Evolutionary conservation across 2,888 invertebrate genomes (phyloP).

Genomic region (Blastobasis adustella): DNA sequence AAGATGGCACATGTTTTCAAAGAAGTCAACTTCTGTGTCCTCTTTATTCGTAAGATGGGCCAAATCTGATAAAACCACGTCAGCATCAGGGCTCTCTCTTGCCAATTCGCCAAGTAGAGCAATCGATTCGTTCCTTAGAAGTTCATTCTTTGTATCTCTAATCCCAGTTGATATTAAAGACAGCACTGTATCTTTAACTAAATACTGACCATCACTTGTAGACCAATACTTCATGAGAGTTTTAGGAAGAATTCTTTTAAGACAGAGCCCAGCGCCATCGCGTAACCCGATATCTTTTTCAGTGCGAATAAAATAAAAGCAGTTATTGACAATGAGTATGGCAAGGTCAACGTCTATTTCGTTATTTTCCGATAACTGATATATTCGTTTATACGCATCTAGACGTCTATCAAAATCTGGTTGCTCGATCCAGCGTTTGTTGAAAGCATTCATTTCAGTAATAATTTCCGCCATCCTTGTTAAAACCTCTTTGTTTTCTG

Average conservation of each 20-base stretch:
- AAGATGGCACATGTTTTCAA: conserved; percentile 92
- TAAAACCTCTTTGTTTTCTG: conserved; percentile 50
- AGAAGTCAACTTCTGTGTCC: conserved; percentile 94
- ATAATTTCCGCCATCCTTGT: conserved; percentile 73
- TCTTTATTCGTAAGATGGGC: conserved; percentile 78
- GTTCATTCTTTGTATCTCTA: conserved; percentile 80
- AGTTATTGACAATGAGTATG: conserved; percentile 86
- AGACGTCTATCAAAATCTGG: conserved; percentile 91
- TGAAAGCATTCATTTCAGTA: conserved; percentile 88
- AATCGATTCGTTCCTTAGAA: conserved; percentile 86
- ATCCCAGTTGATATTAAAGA: conserved; percentile 83
- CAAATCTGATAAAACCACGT: conserved; percentile 83
- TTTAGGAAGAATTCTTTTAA: conserved; percentile 80
- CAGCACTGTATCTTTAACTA: conserved; percentile 84
- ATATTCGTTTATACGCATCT: conserved; percentile 83
- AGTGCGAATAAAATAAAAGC: conserved; percentile 83
- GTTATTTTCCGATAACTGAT: conserved; percentile 60
- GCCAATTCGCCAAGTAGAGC: conserved; percentile 84
- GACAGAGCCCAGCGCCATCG: conserved; percentile 84
- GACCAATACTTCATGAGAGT: conserved; percentile 74
- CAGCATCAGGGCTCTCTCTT: conserved; percentile 80
- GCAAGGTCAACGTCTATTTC: conserved; percentile 79
- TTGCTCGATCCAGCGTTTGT: conserved; percentile 92
- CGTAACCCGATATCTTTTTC: conserved; percentile 89
- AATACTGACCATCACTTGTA: conserved; percentile 75